Base-by-base conservation (phyloP, 1,140 invertebrate genomes). In the Cydia splendana region DNA sequence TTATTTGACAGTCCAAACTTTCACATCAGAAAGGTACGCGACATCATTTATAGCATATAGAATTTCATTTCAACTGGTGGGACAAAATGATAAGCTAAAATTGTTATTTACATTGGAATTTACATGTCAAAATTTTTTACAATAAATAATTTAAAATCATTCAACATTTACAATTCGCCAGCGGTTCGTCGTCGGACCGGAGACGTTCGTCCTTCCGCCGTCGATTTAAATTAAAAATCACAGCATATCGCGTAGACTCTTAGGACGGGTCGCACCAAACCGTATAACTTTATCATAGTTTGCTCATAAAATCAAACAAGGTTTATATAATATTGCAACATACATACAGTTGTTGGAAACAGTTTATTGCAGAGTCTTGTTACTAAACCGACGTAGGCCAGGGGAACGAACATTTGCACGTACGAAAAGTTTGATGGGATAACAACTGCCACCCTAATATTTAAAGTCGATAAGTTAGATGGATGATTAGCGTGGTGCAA, bases 51-150 rank as follows among this genome's bases (percentile, higher is more conserved):
- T 15, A 20, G 67, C 67, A 71, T 34, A 71, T 12, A 12, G 20
- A 34, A 69, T 69, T 69, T 80, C 78, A 84, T 76, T 82, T 85
- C 79, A 82, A 81, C 83, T 81, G 87, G 86, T 90, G 88, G 86
- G 88, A 91, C 87, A 89, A 86, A 88, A 86, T 87, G 84, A 90
- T 87, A 90, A 85, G 81, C 85, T 90, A 75, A 62, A 76, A 38
- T 62, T 24, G 57, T 62, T 48, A 76, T 53, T 65, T 67, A 76
- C 51, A 76, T 24, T 5, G 20, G 20, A n/a, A 62, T 76, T 76
- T 65, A 76, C 38, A 76, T 38, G 74, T 53, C 51, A 65, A 15
- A 53, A 20, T 75, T 30, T 75, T 75, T 75, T 38, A 74, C 38
- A 74, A 74, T 74, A 87, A 81, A 83, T 80, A 89, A 89, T 87